These are phyloP conservation scores for Cuniculus paca DNA, from an alignment of 2,797 vertebrate genomes.

Conservation along the genomic window DNA sequence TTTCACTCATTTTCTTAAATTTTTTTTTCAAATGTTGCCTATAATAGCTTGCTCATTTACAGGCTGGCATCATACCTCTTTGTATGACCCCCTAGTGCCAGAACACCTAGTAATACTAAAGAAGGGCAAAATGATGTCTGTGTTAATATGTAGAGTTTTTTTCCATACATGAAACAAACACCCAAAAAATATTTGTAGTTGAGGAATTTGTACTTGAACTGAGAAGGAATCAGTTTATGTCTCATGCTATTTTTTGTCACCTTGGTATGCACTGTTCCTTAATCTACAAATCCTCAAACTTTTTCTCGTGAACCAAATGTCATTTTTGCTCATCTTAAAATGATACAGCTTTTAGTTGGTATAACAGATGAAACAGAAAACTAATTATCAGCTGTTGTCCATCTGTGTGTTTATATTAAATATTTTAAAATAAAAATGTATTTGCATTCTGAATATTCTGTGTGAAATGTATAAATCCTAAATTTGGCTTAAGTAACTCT, in stretches of 20 bases:
- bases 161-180: constrained; percentile 4
- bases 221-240: constrained; percentile 14
- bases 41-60: not conserved
- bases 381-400: constrained; percentile 78
- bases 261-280: constrained; percentile 30
- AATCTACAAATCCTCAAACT: constrained; percentile 48
- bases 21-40: not conserved
- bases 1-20: constrained; percentile 53
- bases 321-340: constrained; percentile 74
- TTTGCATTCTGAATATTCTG: constrained; percentile 70
- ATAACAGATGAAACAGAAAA: constrained; percentile 77
- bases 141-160: not conserved
- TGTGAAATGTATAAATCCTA: constrained; percentile 71
- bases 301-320: constrained; percentile 50
- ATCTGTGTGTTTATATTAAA: constrained; percentile 82
- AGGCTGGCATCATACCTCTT: not conserved
- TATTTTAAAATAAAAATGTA: constrained; percentile 80
- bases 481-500: constrained; percentile 55
- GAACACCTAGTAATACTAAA: not conserved
- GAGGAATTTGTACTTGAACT: constrained; percentile 24
- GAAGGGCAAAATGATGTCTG: not conserved
- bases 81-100: not conserved
- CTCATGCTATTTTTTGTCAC: constrained; percentile 17
- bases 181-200: constrained; percentile 36
- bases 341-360: constrained; percentile 76